These are phyloP conservation scores for Macropus fuliginosus DNA, from an alignment of 2,797 vertebrate genomes.

Conservation along the genomic window DNA sequence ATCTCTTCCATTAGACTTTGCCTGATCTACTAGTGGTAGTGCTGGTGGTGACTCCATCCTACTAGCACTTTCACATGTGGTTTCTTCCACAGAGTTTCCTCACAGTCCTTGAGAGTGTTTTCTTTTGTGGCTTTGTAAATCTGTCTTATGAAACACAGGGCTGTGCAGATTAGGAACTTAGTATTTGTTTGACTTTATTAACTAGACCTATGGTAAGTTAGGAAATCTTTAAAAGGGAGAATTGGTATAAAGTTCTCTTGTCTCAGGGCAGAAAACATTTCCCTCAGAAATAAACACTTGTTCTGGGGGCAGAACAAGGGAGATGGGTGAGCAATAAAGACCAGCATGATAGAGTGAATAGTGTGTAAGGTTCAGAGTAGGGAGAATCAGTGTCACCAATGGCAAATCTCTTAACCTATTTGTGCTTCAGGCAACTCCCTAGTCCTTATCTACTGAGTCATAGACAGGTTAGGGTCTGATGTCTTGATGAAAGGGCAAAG, in stretches of 20 bases:
- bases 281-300: neutral
- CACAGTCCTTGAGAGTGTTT: neutral
- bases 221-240: neutral
- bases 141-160: neutral
- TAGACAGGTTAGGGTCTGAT: neutral
- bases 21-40: neutral
- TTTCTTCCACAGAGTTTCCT: neutral
- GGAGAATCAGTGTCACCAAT: neutral
- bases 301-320: neutral
- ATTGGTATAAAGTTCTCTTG: constrained; percentile 8
- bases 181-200: neutral
- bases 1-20: neutral
- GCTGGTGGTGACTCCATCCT: neutral
- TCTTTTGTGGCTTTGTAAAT: neutral
- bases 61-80: neutral
- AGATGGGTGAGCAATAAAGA: neutral
- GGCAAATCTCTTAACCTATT: neutral
- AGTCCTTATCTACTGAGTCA: neutral
- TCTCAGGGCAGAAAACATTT: constrained; percentile 34
- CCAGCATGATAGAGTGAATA: neutral
- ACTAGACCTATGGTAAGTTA: neutral
- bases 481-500: neutral
- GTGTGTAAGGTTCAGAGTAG: neutral
- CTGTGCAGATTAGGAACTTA: neutral
- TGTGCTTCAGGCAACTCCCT: neutral